A percentile compares a stretch with the other conserved stretches of the same genome.
Evolutionary conservation across 2,888 invertebrate genomes (phyloP).

Genomic region (Diploptera punctata): DNA sequence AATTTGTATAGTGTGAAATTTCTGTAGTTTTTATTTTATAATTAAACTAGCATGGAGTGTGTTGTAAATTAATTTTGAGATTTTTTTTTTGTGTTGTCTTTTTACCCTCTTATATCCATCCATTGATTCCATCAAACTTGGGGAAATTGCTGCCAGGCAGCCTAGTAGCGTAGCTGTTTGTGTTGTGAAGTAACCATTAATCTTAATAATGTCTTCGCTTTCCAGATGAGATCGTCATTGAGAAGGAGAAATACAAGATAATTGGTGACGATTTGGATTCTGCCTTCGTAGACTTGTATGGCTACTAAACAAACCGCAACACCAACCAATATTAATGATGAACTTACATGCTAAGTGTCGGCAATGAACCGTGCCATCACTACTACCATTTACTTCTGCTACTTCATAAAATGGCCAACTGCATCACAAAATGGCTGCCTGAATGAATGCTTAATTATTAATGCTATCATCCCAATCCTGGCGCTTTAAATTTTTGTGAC

Average conservation of each 20-base stretch:
- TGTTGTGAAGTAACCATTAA: constrained; percentile 19
- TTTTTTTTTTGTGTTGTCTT: background rate
- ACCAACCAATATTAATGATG: constrained; percentile 37
- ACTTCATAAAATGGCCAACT: constrained; percentile 33
- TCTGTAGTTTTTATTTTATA: constrained; percentile 33
- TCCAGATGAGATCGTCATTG: constrained; percentile 91
- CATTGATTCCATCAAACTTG: constrained; percentile 35
- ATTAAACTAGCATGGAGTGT: constrained; percentile 45
- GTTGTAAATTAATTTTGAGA: constrained; percentile 39
- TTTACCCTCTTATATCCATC: constrained; percentile 5
- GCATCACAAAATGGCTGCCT: constrained; percentile 37
- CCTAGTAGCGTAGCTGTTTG: constrained; percentile 16
- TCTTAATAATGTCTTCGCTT: constrained; percentile 49
- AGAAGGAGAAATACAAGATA: constrained; percentile 99
- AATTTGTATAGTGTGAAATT: constrained; percentile 16
- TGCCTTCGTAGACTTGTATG: constrained; percentile 91
- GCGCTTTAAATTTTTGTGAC: constrained; percentile 18
- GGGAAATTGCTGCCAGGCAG: constrained; percentile 7
- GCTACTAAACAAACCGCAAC: constrained; percentile 57
- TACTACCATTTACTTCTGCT: constrained; percentile 32
- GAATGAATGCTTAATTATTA: constrained; percentile 34
- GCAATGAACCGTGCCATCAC: constrained; percentile 46
- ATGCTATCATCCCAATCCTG: constrained; percentile 31
- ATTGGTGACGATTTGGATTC: constrained; percentile 99
- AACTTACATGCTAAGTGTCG: constrained; percentile 34